Base-by-base conservation (phyloP, 2,888 invertebrate genomes). In the Calameuta pallipes region DNA sequence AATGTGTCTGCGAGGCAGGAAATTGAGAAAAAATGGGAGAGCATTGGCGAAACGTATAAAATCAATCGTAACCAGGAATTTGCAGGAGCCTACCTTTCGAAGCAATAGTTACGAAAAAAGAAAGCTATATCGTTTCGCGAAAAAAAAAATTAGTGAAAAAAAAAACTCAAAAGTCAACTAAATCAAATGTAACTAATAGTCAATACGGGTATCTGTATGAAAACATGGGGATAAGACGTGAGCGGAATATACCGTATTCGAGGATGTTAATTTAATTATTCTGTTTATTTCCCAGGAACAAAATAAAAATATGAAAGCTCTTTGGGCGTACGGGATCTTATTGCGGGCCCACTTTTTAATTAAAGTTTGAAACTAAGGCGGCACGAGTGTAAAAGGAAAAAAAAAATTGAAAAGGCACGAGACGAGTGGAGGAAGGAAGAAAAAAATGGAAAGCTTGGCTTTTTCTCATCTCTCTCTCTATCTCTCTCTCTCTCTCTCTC, bases 361-460 rank as follows among this genome's bases (percentile, higher is more conserved):
- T 89, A 88, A 89, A 89, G 86, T 89, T 89, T 84, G 84, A 86
- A 87, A 87, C 87, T 87, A 85, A 86, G 85, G 82, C 82, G 83
- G 81, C 79, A 81, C 75, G 80, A 81, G 82, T 79, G 79, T 86
- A 85, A 84, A 85, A 84, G 83, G 80, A 41, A 56, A 34, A 37
- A 73, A 74, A 81, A 82, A 82, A 82, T 79, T 81, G 82, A 82
- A 74, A 79, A 76, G 79, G 81, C 30, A 41, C 11, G 34, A 30
- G 41, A 3, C n/a, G 35, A 34, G 70, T 23, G 41, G 15, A 30
- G 34, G 37, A 33, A 11, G 9, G 70, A 30, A 33, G 70, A 68
- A 76, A 70, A 41, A 56, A 56, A 56, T 56, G 56, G 23, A 56
- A 56, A 56, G 56, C 56, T 23, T 71, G 31, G 13, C 71, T 71